Evolutionary conservation across 2,113 vertebrate species (phyloP), one percentile per base, ranked within the genome.

Genomic region (Rynchops niger): DNA sequence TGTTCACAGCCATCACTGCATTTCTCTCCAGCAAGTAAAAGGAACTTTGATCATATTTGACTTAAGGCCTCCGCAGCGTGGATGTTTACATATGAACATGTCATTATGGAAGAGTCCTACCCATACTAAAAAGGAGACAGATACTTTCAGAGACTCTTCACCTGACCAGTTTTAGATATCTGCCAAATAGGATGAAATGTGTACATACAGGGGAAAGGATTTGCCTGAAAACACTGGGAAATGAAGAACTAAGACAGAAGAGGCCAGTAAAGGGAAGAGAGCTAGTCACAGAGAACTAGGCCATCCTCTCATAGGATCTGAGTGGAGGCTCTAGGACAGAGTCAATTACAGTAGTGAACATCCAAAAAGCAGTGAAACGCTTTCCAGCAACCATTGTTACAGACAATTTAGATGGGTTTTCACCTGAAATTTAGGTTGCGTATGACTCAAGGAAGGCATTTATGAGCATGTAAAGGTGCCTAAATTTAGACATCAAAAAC

Each of bases 251-350:
- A 34, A 66, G 34, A 45, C 1, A 50, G 32, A 71, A 76, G 82
- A 85, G 25, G 15, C 15, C 5, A 63, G 21, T 21, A 91, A 50
- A 66, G 40, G 22, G 13, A 91, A 70, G 29, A 66, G 21, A 73
- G 9, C 15, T 14, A n/a, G 12, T 11, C 0, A 0, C 59, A 59
- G 30, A 77, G 23, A 52, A 9, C 12, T 11, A 38, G 30, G 23
- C 27, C n/a, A 59, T 45, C 8, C 3, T 40, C 47, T 81, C 38
- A 11, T 12, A 77, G 13, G 7, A 29, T 21, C 56, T 71, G 36
- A 52, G 40, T 36, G 9, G 26, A 67, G 16, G 36, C 9, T 73
- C 8, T 47, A n/a, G 27, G n/a, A 32, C 23, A 67, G 23, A 55
- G 40, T 43, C 36, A n/a, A 62, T 32, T 30, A 62, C 17, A 20